Evolutionary conservation across 1,140 invertebrate species (phyloP).

Genomic region (Neodiprion pinetum): DNA sequence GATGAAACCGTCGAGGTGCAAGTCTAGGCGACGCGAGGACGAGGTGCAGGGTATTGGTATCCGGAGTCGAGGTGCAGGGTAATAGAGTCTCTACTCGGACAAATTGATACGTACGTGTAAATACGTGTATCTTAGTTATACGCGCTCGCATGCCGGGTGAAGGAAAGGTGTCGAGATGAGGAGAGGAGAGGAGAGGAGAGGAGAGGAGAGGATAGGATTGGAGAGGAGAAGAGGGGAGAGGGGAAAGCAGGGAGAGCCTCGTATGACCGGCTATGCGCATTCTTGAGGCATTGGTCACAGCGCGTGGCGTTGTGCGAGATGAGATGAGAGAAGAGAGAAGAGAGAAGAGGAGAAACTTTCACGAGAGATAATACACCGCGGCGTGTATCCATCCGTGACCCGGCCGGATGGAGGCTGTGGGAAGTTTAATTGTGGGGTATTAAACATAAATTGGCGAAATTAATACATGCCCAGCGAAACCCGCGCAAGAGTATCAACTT

Average conservation of each 20-base stretch:
- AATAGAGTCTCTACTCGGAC: not conserved
- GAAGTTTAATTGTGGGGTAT: slow-evolving; percentile 2
- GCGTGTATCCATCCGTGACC: slow-evolving; percentile 6
- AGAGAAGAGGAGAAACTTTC: not conserved
- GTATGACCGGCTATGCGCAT: slow-evolving; percentile 4
- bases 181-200: not conserved
- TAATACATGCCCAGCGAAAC: not conserved
- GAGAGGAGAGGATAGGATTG: not conserved
- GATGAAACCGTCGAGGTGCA: too few relatives aligned
- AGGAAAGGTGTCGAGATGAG: not conserved
- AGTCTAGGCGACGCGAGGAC: too few relatives aligned
- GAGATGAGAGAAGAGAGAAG: not conserved
- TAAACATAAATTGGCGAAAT: not conserved
- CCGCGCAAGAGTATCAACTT: too few relatives aligned
- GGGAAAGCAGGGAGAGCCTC: not conserved
- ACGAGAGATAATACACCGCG: not conserved
- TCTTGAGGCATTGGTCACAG: slow-evolving; percentile 1
- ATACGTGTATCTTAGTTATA: too few relatives aligned
- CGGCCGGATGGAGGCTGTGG: not conserved
- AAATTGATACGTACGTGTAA: slow-evolving; percentile 1
- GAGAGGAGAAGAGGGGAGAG: not conserved
- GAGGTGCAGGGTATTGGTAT: too few relatives aligned
- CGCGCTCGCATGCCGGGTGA: not conserved
- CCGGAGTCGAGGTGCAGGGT: too few relatives aligned
- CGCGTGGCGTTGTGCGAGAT: not conserved